Evolutionary conservation across 2,113 vertebrate genomes (phyloP).

Genomic region (Himantopus leucocephalus): DNA sequence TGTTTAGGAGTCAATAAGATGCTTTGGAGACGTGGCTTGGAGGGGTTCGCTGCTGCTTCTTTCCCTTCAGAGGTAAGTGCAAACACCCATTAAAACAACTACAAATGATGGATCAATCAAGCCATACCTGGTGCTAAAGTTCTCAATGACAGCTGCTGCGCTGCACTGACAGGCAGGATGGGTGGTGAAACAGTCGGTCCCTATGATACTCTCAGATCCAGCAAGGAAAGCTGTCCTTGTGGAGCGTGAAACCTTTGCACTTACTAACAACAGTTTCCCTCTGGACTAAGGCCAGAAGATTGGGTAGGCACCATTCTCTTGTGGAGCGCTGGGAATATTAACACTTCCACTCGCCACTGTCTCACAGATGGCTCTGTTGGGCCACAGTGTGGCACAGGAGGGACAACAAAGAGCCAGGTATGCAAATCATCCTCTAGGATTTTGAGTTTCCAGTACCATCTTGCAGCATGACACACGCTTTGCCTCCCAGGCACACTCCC

Average conservation of each 20-base stretch:
- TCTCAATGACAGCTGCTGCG: background rate
- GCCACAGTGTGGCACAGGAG: background rate
- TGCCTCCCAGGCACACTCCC: too few species aligned
- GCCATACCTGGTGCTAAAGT: background rate
- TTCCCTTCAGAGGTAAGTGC: background rate
- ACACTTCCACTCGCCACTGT: background rate
- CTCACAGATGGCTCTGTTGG: background rate
- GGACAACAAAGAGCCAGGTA: background rate
- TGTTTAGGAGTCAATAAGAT: background rate
- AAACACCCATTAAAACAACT: background rate
- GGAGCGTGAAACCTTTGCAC: background rate
- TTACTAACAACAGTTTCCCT: background rate
- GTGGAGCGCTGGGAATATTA: fast-evolving
- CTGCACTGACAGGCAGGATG: background rate
- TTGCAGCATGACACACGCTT: fast-evolving
- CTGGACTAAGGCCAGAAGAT: background rate
- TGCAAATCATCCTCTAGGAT: background rate
- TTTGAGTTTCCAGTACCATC: background rate
- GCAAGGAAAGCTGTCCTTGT: background rate
- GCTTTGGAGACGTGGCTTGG: background rate
- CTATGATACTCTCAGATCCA: background rate
- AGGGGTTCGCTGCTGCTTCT: background rate
- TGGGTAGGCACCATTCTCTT: background rate
- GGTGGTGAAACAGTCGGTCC: background rate
- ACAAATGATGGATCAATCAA: background rate